Percentiles rank a stretch among this genome's conserved stretches.
phyloP scores from a whole-genome alignment of 2,888 invertebrate genomes.

The Lepidocyrtoides sp. region DNA sequence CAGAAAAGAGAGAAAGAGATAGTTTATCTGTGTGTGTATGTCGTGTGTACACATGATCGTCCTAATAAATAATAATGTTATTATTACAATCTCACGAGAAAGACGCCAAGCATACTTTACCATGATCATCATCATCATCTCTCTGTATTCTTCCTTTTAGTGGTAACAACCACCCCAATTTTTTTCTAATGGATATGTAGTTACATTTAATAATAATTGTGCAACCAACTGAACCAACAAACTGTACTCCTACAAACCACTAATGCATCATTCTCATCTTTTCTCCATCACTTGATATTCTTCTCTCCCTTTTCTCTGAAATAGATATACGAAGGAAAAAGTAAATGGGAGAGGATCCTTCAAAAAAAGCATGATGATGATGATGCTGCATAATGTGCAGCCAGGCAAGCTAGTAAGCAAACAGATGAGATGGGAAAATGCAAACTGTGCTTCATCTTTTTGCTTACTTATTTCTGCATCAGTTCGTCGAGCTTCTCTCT shows the following conservation, averaged over 20 bases:
- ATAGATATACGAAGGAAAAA: neutral
- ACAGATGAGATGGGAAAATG: constrained; percentile 12
- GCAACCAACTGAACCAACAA: neutral
- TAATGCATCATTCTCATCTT: neutral
- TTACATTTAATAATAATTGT: constrained; percentile 23
- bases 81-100: no score
- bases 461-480: constrained; percentile 36
- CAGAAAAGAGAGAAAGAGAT: no score
- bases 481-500: neutral
- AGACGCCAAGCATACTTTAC: no score
- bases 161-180: neutral
- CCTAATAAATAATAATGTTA: no score
- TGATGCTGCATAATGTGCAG: no score
- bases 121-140: no score
- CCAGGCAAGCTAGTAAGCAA: neutral
- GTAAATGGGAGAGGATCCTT: constrained; percentile 3
- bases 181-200: no score
- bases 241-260: neutral
- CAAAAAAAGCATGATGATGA: no score
- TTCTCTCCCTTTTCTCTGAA: neutral
- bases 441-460: constrained; percentile 38
- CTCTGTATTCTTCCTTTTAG: neutral
- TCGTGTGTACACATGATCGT: no score
- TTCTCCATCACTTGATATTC: neutral
- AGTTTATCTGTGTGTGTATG: no score